Base-by-base conservation (phyloP, 2,797 vertebrate species). In the Hyperoplus lanceolatus region DNA sequence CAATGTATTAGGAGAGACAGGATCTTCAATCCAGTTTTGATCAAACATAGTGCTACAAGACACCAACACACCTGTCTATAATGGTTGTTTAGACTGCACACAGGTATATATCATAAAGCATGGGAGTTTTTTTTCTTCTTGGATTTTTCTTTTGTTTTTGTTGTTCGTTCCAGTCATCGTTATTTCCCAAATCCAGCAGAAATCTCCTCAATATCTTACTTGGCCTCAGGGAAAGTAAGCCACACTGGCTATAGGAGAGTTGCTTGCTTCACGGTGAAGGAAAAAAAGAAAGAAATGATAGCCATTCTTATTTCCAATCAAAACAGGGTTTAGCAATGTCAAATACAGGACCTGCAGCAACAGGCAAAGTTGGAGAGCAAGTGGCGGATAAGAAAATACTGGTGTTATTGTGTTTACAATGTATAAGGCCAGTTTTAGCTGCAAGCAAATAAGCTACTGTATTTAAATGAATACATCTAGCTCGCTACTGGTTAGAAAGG, bases 381-480 rank as follows among this genome's bases (percentile, higher is more conserved):
- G 9, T 8, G 69, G 5, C 42, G 66, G 50, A 77, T 80, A 68
- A 71, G 48, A 67, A 42, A 69, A 10, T 18, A 66, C 48, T 55
- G 12, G n/a, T 36, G 60, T 56, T 51, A 41, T 43, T 77, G 42
- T 70, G 53, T 75, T 55, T 62, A 70, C 8, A 13, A 11, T 65
- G 43, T 29, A 70, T 81, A 71, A 72, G 56, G 43, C 45, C 1
- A 29, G 56, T 79, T 67, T 62, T 67, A 69, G 29, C 39, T 55
- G 61, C 39, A 82, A 66, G 70, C 63, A 64, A 65, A 78, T 77
- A 70, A 45, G 48, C 54, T 42, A 29, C 29, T 29, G 29, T 29
- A 55, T 77, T 85, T 80, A 81, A 86, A 70, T 62, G 43, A 58
- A 54, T 82, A 48, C 46, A 73, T 83, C 73, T 79, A 67, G 57